A percentile compares a stretch with the other conserved stretches of the same genome.
Evolutionary conservation across 2,797 vertebrate species (phyloP).

Genomic region (Poecile montanus): DNA sequence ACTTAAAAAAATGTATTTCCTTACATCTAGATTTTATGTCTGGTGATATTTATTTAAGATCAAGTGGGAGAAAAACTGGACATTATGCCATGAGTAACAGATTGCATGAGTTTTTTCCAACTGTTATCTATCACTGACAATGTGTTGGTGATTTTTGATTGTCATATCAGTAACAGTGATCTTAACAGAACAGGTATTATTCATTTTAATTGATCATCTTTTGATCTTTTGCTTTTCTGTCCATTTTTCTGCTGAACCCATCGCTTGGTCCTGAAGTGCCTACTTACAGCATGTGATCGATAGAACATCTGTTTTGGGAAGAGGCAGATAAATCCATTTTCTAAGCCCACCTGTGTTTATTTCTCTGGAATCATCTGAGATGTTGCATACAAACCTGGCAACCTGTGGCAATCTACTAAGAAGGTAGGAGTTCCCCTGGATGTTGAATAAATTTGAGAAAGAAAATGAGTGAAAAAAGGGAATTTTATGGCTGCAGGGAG

Average conservation of each 20-base stretch:
- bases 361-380: neutral
- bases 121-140: constrained; percentile 15
- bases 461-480: neutral
- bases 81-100: neutral
- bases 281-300: neutral
- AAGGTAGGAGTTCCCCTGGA: neutral
- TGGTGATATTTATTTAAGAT: neutral
- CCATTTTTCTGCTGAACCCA: neutral
- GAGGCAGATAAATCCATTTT: neutral
- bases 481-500: neutral
- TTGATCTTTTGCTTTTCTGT: neutral
- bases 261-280: neutral
- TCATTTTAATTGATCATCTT: neutral
- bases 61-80: constrained; percentile 24
- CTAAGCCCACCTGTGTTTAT: neutral
- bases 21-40: neutral
- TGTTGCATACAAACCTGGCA: neutral
- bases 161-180: neutral
- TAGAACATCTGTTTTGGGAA: neutral
- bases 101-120: constrained; percentile 34
- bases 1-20: neutral
- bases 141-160: constrained; percentile 30
- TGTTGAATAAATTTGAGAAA: neutral
- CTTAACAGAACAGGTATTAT: constrained; percentile 34
- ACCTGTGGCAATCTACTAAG: neutral